Conservation (phyloP, 2,888 invertebrate genomes). For the Myathropa florea region DNA sequence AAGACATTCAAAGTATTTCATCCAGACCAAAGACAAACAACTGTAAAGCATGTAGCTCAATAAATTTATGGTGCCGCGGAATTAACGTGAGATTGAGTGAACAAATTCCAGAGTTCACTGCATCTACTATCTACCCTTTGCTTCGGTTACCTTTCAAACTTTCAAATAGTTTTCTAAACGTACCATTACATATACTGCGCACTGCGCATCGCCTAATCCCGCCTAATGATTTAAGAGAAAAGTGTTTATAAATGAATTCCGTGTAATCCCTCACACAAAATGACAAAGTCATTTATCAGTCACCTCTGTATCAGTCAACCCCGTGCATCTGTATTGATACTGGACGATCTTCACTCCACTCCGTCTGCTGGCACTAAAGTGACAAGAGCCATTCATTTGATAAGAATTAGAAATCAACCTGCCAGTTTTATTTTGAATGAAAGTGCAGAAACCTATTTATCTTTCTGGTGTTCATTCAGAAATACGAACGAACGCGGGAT, state of each 20-base stretch:
- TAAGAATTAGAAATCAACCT: constrained; percentile 66
- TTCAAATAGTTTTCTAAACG: neutral
- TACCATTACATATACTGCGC: neutral
- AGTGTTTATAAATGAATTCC: constrained; percentile 24
- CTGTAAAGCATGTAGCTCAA: too few species aligned
- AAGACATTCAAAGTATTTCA: too few species aligned
- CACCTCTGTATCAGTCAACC: neutral
- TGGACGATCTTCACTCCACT: neutral
- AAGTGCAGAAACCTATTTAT: constrained; percentile 34
- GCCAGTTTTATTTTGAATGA: constrained; percentile 69
- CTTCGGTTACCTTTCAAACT: neutral
- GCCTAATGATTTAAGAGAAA: constrained; percentile 7
- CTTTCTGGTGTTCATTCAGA: constrained; percentile 33
- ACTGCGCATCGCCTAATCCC: constrained; percentile 24
- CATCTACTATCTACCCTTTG: neutral
- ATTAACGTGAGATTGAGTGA: too few species aligned
- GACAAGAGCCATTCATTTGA: constrained; percentile 7
- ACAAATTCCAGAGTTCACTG: neutral
- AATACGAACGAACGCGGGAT: neutral
- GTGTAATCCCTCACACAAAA: constrained; percentile 19
- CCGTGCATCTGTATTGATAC: constrained; percentile 7
- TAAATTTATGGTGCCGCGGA: too few species aligned
- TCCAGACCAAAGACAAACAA: too few species aligned
- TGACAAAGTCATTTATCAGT: neutral
- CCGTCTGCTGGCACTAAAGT: neutral